A percentile compares a stretch with the other conserved stretches of the same genome.
These are phyloP conservation scores for Oryzias javanicus DNA, from an alignment of 2,113 vertebrate genomes.

Conservation along the genomic window DNA sequence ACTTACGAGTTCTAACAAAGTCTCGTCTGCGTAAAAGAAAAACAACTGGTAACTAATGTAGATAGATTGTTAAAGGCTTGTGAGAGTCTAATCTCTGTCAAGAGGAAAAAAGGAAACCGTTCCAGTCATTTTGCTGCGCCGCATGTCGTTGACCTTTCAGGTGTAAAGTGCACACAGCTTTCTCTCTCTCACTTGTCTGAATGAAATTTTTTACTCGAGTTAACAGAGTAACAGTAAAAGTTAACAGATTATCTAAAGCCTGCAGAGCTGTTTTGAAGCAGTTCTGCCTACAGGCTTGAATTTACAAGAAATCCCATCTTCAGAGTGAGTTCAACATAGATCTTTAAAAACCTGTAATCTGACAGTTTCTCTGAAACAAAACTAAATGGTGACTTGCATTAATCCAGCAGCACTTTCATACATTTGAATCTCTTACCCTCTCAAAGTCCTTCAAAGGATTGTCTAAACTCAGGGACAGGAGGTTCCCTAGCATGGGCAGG, in stretches of 20 bases:
- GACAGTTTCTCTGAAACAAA: background rate
- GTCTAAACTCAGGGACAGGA: slow-evolving; percentile 57
- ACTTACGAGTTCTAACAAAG: too few species aligned
- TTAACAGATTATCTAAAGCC: background rate
- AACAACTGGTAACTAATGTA: too few species aligned
- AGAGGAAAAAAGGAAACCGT: too few species aligned
- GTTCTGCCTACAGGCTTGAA: background rate
- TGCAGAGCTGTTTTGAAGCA: background rate
- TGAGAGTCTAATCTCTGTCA: too few species aligned
- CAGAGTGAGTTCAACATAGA: background rate
- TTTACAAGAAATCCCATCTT: background rate
- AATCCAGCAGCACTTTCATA: background rate
- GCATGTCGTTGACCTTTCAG: too few species aligned
- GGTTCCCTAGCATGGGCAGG: slow-evolving; percentile 70
- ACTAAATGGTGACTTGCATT: background rate
- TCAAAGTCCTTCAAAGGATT: slow-evolving; percentile 25
- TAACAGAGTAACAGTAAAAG: too few species aligned
- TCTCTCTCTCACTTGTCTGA: background rate
- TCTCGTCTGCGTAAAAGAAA: too few species aligned
- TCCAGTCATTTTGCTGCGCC: too few species aligned
- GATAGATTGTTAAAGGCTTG: too few species aligned
- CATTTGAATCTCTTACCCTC: background rate
- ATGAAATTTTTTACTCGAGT: background rate
- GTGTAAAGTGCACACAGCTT: too few species aligned
- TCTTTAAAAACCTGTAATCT: background rate